These are phyloP conservation scores for Oplegnathus fasciatus DNA, from an alignment of 2,113 vertebrate species.

Conservation along the genomic window DNA sequence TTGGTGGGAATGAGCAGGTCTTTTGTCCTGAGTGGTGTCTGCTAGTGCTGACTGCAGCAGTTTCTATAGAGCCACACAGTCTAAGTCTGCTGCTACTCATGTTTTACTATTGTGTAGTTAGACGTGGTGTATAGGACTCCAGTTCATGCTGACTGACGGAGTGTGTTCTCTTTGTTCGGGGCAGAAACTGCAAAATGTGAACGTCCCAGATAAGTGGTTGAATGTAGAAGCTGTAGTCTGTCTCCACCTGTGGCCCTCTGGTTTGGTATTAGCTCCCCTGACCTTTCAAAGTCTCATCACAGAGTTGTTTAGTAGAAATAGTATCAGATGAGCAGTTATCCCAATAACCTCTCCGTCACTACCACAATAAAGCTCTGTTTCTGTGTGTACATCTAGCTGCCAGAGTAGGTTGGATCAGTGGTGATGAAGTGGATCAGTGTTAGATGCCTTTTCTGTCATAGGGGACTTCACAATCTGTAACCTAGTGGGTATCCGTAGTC, in stretches of 20 bases:
- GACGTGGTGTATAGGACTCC: neutral
- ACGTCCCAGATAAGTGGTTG: constrained; percentile 72
- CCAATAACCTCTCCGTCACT: neutral
- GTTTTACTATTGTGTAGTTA: constrained; percentile 23
- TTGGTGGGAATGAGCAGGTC: neutral
- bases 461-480: no score
- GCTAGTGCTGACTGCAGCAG: constrained; percentile 41
- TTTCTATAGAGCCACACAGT: constrained; percentile 5
- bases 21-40: constrained; percentile 20
- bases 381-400: neutral
- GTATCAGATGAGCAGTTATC: neutral
- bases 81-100: neutral
- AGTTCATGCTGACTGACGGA: constrained; percentile 33
- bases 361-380: neutral
- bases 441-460: no score
- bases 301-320: neutral
- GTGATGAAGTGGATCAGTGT: no score
- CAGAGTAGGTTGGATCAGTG: neutral
- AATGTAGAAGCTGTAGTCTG: constrained; percentile 30
- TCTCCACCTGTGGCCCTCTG: neutral
- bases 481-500: no score
- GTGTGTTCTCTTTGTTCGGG: constrained; percentile 61
- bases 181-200: constrained; percentile 70
- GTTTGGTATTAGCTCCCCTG: constrained; percentile 15
- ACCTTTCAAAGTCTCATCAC: neutral